Evolutionary conservation across 2,888 invertebrate species (phyloP).

Genomic region (Limnephilus marmoratus): DNA sequence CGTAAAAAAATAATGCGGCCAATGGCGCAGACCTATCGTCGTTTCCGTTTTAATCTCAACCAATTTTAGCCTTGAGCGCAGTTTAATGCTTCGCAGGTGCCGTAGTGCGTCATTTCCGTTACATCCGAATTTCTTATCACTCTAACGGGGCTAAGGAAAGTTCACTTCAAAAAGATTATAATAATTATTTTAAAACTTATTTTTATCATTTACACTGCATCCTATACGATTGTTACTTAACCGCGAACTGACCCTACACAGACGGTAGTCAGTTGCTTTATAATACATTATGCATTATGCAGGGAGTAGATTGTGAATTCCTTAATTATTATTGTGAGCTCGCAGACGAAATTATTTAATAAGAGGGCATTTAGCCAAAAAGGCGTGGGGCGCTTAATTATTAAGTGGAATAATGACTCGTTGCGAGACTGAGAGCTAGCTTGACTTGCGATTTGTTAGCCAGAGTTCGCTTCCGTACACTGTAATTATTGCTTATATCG

Average conservation of each 20-base stretch:
- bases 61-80: too few relatives aligned
- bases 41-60: too few relatives aligned
- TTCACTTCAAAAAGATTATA: too few relatives aligned
- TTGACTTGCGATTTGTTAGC: conserved; percentile 2
- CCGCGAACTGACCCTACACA: not conserved
- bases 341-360: not conserved
- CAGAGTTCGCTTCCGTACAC: not conserved
- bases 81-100: too few relatives aligned
- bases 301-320: not conserved
- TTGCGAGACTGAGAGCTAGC: not conserved
- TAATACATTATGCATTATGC: not conserved
- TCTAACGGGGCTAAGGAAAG: too few relatives aligned
- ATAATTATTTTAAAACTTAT: too few relatives aligned
- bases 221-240: not conserved
- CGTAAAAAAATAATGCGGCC: too few relatives aligned
- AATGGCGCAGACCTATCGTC: too few relatives aligned
- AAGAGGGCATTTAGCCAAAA: conserved; percentile 2
- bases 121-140: too few relatives aligned
- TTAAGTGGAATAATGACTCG: not conserved
- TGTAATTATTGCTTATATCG: not conserved
- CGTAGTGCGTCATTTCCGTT: too few relatives aligned
- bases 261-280: not conserved
- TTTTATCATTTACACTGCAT: not conserved
- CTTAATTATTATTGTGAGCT: not conserved
- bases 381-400: not conserved